A percentile compares a stretch with the other conserved stretches of the same genome.
Conservation (phyloP, 2,797 vertebrate genomes). For the Phoebastria nigripes region DNA sequence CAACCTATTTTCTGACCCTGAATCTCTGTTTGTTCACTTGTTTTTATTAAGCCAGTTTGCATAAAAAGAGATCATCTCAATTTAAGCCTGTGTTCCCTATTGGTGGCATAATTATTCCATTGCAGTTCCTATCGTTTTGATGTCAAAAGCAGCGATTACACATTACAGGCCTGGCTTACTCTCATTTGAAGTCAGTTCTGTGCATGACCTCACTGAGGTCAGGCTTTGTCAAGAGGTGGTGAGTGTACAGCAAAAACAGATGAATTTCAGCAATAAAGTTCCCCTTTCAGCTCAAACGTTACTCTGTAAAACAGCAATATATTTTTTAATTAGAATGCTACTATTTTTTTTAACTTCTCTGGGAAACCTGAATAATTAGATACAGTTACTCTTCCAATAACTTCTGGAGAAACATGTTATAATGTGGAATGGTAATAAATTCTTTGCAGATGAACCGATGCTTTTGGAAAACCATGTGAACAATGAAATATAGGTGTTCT, state of each 20-base stretch:
- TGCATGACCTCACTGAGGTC: neutral
- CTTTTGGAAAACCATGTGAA: neutral
- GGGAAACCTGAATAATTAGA: neutral
- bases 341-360: slow-evolving; percentile 11
- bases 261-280: neutral
- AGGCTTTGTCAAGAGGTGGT: neutral
- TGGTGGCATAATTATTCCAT: neutral
- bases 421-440: neutral
- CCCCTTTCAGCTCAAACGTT: neutral
- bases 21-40: neutral
- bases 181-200: neutral
- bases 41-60: neutral
- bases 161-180: neutral
- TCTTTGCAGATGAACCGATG: neutral
- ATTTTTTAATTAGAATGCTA: slow-evolving; percentile 9
- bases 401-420: neutral
- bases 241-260: neutral
- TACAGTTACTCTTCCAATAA: neutral
- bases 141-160: slow-evolving; percentile 13
- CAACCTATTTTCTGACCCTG: neutral
- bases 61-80: neutral
- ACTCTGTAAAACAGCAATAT: neutral
- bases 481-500: neutral
- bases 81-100: neutral
- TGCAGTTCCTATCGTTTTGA: neutral